Conservation (phyloP, 2,113 vertebrate species). For the Nannospalax galili region DNA sequence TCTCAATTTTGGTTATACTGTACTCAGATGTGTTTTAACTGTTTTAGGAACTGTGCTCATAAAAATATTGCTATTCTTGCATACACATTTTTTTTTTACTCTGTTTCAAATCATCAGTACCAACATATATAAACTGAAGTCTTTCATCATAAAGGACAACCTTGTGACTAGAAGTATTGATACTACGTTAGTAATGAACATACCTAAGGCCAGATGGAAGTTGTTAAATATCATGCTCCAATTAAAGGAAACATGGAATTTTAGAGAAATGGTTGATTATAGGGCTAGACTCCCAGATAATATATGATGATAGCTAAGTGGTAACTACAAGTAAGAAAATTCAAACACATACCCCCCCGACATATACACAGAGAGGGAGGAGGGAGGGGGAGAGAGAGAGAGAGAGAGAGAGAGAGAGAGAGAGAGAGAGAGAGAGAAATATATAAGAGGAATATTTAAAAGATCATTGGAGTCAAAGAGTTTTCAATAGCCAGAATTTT, state of each 20-base stretch:
- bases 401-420: too few relatives aligned
- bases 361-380: neutral
- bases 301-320: neutral
- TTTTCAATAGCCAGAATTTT: neutral
- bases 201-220: neutral
- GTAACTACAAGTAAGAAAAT: neutral
- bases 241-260: neutral
- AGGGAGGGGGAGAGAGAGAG: neutral
- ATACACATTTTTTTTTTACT: neutral
- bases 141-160: neutral
- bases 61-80: neutral
- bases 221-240: neutral
- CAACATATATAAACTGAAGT: neutral
- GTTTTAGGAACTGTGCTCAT: neutral
- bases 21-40: neutral
- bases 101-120: neutral
- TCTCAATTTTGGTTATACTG: neutral
- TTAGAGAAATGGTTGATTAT: neutral
- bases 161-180: neutral
- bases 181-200: neutral
- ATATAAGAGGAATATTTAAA: neutral
- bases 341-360: rapidly evolving
- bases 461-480: neutral
- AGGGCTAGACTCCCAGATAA: neutral
- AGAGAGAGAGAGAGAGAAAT: too few relatives aligned